Base-by-base conservation (phyloP, 2,888 invertebrate species). In the Hipparchia sbordonii region DNA sequence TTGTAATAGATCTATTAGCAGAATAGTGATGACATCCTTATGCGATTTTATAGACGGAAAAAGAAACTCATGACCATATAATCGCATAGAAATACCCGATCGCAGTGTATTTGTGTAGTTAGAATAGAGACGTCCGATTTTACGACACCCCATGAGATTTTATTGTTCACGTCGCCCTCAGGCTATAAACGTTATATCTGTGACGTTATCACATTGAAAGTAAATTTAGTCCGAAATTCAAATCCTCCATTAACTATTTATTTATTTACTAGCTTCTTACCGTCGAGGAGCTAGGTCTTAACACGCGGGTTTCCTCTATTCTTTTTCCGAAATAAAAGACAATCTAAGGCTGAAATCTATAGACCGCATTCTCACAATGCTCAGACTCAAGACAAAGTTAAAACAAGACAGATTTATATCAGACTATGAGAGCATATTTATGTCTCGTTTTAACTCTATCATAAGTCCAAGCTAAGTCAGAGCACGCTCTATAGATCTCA, bases 71-170 rank as follows among this genome's bases (percentile, higher is more conserved):
- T 65, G 52, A 52, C 65, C 51, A 12, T 65, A 33, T 52, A 51
- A 65, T 65, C 9, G 65, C 51, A 13, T 51, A 65, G 52, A 33
- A 52, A 65, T 33, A 52, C 65, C 52, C 65, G 52, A 65, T 65
- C 23, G 65, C 46, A n/a, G 13, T 52, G 63, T 63, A 10, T 63
- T 63, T 63, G 63, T 65, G 56, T 67, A 57, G 57, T 67, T 67
- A 48, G 67, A 59, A 67, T 67, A 48, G 67, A 67, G 67, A 59
- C 45, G 67, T 67, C 57, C 67, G 57, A 67, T 67, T 67, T 67
- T 67, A 67, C 56, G 67, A 57, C 46, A 57, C 23, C 67, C 67
- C 67, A 67, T 67, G 67, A 67, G 67, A 67, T 67, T 67, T 67
- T 67, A 67, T 56, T 67, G 67, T 10, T 46, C 56, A 48, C 67